Conservation (phyloP, 2,113 vertebrate species). For the Pituophis catenifer region DNA sequence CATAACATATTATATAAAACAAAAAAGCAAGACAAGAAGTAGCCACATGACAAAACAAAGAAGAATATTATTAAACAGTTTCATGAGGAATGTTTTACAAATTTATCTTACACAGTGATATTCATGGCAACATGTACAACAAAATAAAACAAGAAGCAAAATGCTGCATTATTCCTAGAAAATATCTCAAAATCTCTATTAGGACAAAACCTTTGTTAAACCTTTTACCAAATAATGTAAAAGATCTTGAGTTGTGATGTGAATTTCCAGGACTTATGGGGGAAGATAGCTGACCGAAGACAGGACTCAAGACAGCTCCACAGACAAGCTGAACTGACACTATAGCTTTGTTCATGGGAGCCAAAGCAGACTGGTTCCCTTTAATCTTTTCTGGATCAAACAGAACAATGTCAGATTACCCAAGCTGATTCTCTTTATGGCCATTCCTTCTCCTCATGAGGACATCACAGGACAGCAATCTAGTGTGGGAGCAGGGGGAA, state of each 20-base stretch:
- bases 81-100: neutral
- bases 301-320: neutral
- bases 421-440: too few relatives aligned
- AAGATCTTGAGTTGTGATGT: neutral
- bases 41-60: neutral
- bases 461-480: too few relatives aligned
- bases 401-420: too few relatives aligned
- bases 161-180: neutral
- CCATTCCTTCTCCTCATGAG: too few relatives aligned
- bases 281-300: neutral
- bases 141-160: neutral
- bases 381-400: too few relatives aligned
- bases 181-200: neutral
- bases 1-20: neutral
- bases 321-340: neutral
- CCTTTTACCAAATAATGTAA: neutral
- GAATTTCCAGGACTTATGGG: neutral
- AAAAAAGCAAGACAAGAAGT: neutral
- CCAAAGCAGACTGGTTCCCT: too few relatives aligned
- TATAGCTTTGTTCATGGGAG: neutral
- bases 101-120: neutral
- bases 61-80: neutral
- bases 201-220: neutral
- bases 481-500: too few relatives aligned
- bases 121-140: neutral